phyloP scores from a whole-genome alignment of 2,888 invertebrate genomes.

The Bugula neritina region DNA sequence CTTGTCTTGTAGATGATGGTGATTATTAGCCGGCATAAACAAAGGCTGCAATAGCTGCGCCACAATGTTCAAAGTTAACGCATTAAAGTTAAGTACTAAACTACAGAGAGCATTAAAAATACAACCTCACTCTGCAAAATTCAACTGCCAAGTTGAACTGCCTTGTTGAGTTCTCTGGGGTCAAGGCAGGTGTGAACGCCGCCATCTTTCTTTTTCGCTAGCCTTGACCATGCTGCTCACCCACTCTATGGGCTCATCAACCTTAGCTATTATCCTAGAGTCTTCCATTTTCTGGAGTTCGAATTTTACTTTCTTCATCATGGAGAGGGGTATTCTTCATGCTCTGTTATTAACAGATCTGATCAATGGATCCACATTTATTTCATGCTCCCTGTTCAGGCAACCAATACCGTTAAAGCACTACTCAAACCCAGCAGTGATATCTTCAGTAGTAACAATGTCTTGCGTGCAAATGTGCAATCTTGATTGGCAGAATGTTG shows the following conservation, averaged over 20 bases:
- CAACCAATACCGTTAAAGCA: conserved; percentile 1
- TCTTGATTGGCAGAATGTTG: not conserved
- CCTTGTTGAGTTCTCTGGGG: conserved; percentile 30
- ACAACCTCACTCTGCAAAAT: too few relatives aligned
- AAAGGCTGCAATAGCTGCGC: too few relatives aligned
- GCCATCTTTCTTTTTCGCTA: conserved; percentile 27
- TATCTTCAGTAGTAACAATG: not conserved
- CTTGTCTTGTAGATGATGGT: too few relatives aligned
- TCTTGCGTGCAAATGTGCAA: not conserved
- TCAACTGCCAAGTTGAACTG: too few relatives aligned
- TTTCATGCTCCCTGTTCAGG: not conserved
- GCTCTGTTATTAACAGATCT: conserved; percentile 11
- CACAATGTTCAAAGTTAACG: too few relatives aligned
- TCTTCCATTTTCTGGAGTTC: not conserved
- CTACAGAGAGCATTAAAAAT: too few relatives aligned
- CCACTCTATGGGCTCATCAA: conserved; percentile 22
- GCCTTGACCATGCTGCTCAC: conserved; percentile 8
- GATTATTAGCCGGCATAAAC: too few relatives aligned
- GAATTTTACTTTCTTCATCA: not conserved
- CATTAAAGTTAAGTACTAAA: too few relatives aligned
- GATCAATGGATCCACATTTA: not conserved
- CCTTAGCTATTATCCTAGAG: not conserved
- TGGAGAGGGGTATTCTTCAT: not conserved
- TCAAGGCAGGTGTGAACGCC: conserved; percentile 31
- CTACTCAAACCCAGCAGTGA: not conserved